Base-by-base conservation (phyloP, 2,113 vertebrate genomes). In the Coturnix japonica region DNA sequence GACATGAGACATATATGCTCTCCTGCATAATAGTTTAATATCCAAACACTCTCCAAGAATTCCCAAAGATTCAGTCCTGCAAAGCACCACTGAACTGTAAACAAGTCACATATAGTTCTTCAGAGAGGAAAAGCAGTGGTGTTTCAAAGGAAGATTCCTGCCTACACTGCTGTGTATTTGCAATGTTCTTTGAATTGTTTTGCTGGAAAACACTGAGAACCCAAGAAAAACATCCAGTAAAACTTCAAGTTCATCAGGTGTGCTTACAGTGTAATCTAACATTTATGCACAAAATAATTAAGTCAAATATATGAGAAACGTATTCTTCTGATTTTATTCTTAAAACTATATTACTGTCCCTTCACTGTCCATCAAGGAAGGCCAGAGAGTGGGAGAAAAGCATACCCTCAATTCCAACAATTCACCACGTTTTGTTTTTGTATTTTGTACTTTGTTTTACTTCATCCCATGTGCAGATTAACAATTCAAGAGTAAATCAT, bases 71-170 rank as follows among this genome's bases (percentile, higher is more conserved):
- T 77, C 65, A 44, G 30, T 57, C 31, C 30, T 37, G 35, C 60
- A 47, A 21, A 47, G 30, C 22, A 66, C 20, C 44, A 30, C 17
- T 44, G 46, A 77, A 35, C 59, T 70, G 26, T 69, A 5, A 13
- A 47, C 22, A 85, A 56, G 31, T 15, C n/a, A 22, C 26, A 47
- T 6, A 20, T 2, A 65, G 13, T 22, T 82, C n/a, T 37, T 43
- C n/a, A 66, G 14, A 2, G 7, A n/a, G 0, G 1, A 76, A 30
- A 13, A 44, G 6, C 71, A 54, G 18, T 11, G 7, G 33, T 6
- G 1, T 22, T 47, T 92, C 28, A 31, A 87, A 75, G 30, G 14
- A 57, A 56, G 43, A 21, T 19, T 60, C 43, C 23, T 65, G 26
- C 7, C 39, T 69, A 5, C 37, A 11, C 7, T 57, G 35, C 8